Percentiles rank a stretch among this genome's conserved stretches.
Evolutionary conservation across 2,888 invertebrate genomes (phyloP).

Genomic region (Scelioninae gen. 1): DNA sequence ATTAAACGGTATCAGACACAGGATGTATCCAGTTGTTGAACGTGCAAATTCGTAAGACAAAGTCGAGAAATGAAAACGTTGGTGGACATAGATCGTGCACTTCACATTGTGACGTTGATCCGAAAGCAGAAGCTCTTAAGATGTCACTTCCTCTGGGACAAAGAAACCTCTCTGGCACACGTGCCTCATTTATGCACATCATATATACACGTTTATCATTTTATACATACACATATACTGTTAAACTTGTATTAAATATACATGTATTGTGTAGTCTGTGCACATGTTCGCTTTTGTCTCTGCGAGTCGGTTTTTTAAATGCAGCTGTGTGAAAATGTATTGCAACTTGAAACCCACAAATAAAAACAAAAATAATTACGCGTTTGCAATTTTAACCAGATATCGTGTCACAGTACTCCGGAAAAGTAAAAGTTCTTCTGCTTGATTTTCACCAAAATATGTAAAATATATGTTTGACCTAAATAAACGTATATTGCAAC

Average conservation of each 20-base stretch:
- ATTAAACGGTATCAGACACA: too few relatives aligned
- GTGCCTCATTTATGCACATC: conserved; percentile 52
- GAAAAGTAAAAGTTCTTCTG: conserved; percentile 12
- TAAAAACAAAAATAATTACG: conserved; percentile 18
- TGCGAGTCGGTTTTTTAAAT: conserved; percentile 6
- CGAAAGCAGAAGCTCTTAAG: conserved; percentile 55
- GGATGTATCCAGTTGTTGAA: too few relatives aligned
- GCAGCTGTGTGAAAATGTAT: too few relatives aligned
- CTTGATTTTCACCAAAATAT: too few relatives aligned
- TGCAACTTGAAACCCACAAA: too few relatives aligned
- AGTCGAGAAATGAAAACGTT: too few relatives aligned
- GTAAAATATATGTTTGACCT: too few relatives aligned
- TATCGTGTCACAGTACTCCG: not conserved
- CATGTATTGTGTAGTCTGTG: too few relatives aligned
- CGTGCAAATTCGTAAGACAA: too few relatives aligned
- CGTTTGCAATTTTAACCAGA: conserved; percentile 26
- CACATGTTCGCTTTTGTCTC: conserved; percentile 16
- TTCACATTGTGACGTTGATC: conserved; percentile 48
- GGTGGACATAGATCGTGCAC: too few relatives aligned
- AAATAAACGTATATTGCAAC: too few relatives aligned
- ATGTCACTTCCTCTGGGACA: conserved; percentile 55
- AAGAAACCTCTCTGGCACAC: conserved; percentile 55
- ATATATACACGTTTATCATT: conserved; percentile 23
- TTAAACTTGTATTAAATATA: conserved; percentile 8
- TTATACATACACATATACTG: conserved; percentile 12